These are phyloP conservation scores for Ceramica pisi DNA, from an alignment of 2,888 invertebrate species.

Conservation along the genomic window DNA sequence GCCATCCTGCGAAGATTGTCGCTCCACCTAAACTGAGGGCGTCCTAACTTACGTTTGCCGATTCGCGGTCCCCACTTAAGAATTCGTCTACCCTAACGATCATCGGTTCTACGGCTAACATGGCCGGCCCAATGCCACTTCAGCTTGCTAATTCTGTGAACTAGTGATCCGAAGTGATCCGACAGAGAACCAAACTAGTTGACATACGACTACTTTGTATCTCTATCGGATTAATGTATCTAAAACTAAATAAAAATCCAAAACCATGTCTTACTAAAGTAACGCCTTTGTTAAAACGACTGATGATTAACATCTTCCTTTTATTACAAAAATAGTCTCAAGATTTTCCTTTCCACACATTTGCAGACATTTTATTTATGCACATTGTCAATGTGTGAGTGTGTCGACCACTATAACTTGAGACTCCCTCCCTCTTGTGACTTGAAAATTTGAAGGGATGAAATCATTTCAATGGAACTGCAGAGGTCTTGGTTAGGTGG, in stretches of 20 bases:
- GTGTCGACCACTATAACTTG: slow-evolving; percentile 61
- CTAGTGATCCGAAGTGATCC: too few relatives aligned
- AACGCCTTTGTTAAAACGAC: slow-evolving; percentile 57
- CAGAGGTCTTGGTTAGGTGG: slow-evolving; percentile 59
- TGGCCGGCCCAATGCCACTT: too few relatives aligned
- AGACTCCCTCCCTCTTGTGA: slow-evolving; percentile 57
- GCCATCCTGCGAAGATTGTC: too few relatives aligned
- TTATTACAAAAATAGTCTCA: slow-evolving; percentile 67
- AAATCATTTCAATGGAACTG: slow-evolving; percentile 49
- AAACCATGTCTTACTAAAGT: slow-evolving; percentile 24
- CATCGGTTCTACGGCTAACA: too few relatives aligned
- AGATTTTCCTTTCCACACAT: slow-evolving; percentile 68
- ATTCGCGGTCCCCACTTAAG: too few relatives aligned
- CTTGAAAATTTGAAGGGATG: slow-evolving; percentile 34
- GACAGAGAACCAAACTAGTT: too few relatives aligned
- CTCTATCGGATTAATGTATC: too few relatives aligned
- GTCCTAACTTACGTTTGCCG: too few relatives aligned
- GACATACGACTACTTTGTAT: too few relatives aligned
- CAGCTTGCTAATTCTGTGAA: too few relatives aligned
- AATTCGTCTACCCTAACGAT: too few relatives aligned
- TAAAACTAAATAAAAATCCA: slow-evolving; percentile 5
- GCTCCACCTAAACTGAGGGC: too few relatives aligned
- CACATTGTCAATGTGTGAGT: slow-evolving; percentile 55
- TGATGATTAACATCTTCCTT: slow-evolving; percentile 56
- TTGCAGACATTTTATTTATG: slow-evolving; percentile 35